Base-by-base conservation (phyloP, 2,113 vertebrate species). In the Centropus unirufus region DNA sequence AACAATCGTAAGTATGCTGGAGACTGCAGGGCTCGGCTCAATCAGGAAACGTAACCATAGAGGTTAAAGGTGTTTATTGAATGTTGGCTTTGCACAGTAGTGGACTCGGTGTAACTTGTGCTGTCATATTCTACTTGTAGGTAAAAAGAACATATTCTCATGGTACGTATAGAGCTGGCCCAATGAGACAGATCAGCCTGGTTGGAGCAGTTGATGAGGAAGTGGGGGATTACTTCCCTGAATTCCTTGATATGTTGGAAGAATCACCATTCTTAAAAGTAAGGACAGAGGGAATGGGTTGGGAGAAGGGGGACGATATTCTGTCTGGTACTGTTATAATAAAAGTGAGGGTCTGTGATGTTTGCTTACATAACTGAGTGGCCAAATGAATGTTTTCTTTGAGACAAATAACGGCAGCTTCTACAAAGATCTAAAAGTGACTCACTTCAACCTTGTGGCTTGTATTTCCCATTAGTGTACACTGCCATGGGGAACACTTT, bases 181-280 rank as follows among this genome's bases (percentile, higher is more conserved):
- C 99, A 58, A 99, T 99, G 99, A 98, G 99, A 93, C 99, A 99
- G 93, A 99, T 99, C 97, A 99, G 99, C 97, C 98, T 99, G 97
- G 99, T 99, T 97, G 99, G 99, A 95, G 99, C 99, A 21, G 99
- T 99, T 95, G 99, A 99, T 93, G 99, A 99, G 96, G 99, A 99
- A 97, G 99, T 99, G 78, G 99, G 99, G 52, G 98, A 99, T 97
- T 99, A 99, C 94, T 99, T 99, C 97, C 99, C 99, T 95, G 99
- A 99, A 95, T 99, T 99, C 97, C 98, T 99, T 92, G 97, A 98
- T 97, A 98, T 99, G 98, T 97, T 99, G 97, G 98, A 99, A 96
- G 98, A 99, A 89, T 99, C 99, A n/a, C 99, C 99, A 55, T 99
- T 99, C 98, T 98, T 99, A 97, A 98, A 99, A 98, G 99, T 99